Base-by-base conservation (phyloP, 2,113 vertebrate genomes). In the Dromas ardeola region DNA sequence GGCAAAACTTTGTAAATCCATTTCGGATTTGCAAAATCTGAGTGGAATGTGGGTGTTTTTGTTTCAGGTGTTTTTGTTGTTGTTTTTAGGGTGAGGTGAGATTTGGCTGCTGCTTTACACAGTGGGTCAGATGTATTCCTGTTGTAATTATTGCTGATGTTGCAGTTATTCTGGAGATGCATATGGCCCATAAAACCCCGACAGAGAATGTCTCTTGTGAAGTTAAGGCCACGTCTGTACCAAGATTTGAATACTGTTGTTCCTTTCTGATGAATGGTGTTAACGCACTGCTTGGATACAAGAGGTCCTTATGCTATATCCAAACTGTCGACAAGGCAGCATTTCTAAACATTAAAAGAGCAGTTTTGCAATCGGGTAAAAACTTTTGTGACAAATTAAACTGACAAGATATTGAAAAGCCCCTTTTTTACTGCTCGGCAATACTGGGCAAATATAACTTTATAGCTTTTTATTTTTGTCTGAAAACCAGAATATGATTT, bases 401-500 rank as follows among this genome's bases (percentile, higher is more conserved):
- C 98, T 98, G 98, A 97, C 97, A 95, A 77, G 80, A 49, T 98
- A 79, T 95, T 97, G 90, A 90, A 97, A 98, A 96, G 82, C 80
- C 86, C 96, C 95, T 78, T 97, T 97, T 97, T 67, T 86, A 94
- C 90, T 98, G 97, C 96, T 97, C 56, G 59, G 93, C 45, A 95
- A 84, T 96, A 94, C 96, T 97, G 97, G 95, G 96, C 97, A 97
- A 94, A 97, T 81, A 95, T 29, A 69, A 98, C 96, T 95, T 97
- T 98, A 96, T 94, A 92, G 90, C 86, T 96, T 95, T 93, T 97
- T 93, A 52, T 97, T 97, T 95, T 95, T 94, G 92, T 96, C 97
- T 98, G 98, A 97, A 97, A 98, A 98, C 98, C 98, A 98, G 98
- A 98, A 98, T 97, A 98, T 98, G 98, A 98, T 98, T 98, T 98